Percentiles rank a stretch among this genome's conserved stretches.
Evolutionary conservation across 2,888 invertebrate genomes (phyloP).

Genomic region (Melanargia galathea): DNA sequence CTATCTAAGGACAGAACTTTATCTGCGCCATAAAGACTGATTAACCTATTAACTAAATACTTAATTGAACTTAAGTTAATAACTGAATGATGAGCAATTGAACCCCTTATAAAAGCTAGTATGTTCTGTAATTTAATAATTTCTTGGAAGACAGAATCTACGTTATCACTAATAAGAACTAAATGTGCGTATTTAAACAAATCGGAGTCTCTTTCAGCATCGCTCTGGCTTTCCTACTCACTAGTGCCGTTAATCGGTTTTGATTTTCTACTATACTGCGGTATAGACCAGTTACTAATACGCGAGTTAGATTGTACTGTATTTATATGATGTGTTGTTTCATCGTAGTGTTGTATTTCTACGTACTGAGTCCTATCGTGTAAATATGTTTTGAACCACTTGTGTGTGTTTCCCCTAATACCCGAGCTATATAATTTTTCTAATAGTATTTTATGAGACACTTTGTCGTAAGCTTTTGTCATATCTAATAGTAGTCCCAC

Average conservation of each 20-base stretch:
- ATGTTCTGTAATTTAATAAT: neutral
- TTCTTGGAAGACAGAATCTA: neutral
- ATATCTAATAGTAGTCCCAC: constrained; percentile 8
- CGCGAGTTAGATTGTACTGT: neutral
- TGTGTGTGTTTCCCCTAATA: neutral
- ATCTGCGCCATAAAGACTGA: neutral
- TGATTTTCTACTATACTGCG: neutral
- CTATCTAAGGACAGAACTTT: neutral
- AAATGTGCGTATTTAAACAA: neutral
- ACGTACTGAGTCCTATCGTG: neutral
- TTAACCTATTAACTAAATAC: neutral
- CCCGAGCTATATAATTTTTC: constrained; percentile 3
- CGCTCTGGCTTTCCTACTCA: neutral
- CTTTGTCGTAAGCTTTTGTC: constrained; percentile 12
- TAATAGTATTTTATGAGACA: neutral
- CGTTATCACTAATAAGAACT: neutral
- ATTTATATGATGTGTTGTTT: neutral
- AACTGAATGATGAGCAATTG: neutral
- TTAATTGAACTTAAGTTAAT: constrained; percentile 1
- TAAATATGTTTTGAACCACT: neutral
- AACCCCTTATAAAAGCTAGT: neutral
- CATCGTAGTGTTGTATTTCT: neutral
- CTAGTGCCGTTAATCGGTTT: too few species aligned
- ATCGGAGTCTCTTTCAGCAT: neutral
- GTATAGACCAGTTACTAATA: neutral